Evolutionary conservation across 2,888 invertebrate species (phyloP), one percentile per base, ranked within the genome.

Genomic region (Folsomia candida): DNA sequence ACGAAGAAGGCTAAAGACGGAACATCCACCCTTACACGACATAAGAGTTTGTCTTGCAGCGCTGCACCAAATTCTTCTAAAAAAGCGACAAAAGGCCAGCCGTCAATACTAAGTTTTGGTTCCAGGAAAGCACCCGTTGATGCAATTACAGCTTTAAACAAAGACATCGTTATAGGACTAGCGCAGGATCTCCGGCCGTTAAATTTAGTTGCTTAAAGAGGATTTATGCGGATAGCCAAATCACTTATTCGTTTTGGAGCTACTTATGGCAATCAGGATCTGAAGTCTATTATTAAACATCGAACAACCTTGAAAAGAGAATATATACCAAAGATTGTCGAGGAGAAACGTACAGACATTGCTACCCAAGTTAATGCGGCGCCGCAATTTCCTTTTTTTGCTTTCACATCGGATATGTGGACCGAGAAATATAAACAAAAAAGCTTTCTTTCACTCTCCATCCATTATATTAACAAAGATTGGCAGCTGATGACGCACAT

Each of bases 321-420:
- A 18, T 47, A 47, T 47, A 11, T 47, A 18, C 47, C 47, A 47
- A 47, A 47, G 18, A 18, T 18, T 11, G 47, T 47, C 9, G 47
- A 47, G 47, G 9, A 47, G 47, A 47, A 47, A 47, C 14, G 9
- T 63, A 3, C 14, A 9, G 28, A 29, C 37, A n/a, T 6, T 63
- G 3, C 63, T 63, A 2, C 29, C 54, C 4, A 37, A 29, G 22
- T 59, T 59, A 6, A 70, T 61, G 2, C 27, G n/a, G n/a, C n/a
- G n/a, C n/a, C n/a, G n/a, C n/a, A n/a, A n/a, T n/a, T n/a, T n/a
- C n/a, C n/a, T n/a, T n/a, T n/a, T n/a, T n/a, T n/a, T n/a, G n/a
- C n/a, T n/a, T n/a, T n/a, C n/a, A n/a, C n/a, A n/a, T n/a, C 54
- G 1, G 70, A 70, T 37, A 67, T 70, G 70, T 70, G 70, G 70